Percentiles rank a stretch among this genome's conserved stretches.
Conservation (phyloP, 2,797 vertebrate genomes). For the Aythya fuligula region DNA sequence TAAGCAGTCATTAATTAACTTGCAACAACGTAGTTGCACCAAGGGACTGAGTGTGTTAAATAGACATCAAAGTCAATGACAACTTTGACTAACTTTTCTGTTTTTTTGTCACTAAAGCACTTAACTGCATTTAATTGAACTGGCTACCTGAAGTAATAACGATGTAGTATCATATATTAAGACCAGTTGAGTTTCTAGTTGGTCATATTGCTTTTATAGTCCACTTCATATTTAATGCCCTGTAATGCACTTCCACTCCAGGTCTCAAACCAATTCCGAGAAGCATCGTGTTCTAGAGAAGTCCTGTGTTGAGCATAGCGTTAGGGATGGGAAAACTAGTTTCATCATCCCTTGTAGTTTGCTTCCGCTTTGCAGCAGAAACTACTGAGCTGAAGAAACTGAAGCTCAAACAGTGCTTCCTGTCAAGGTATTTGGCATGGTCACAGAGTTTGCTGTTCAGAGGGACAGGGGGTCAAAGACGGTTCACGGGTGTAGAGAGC, state of each 20-base stretch:
- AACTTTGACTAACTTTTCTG: conserved; percentile 51
- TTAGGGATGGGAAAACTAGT: background rate
- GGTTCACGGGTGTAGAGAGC: background rate
- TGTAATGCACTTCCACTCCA: background rate
- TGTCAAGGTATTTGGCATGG: background rate
- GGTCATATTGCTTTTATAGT: background rate
- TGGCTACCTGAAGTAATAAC: conserved; percentile 14
- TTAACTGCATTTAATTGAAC: conserved; percentile 41
- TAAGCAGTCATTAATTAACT: conserved; percentile 60
- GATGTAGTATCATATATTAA: background rate
- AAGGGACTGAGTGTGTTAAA: conserved; percentile 45
- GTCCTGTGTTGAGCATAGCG: background rate
- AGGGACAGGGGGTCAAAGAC: background rate
- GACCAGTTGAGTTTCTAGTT: background rate
- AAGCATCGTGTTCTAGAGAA: background rate
- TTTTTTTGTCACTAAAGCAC: conserved; percentile 7
- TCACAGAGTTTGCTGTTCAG: background rate
- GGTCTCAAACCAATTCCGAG: background rate
- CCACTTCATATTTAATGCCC: background rate
- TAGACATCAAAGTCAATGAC: conserved; percentile 29
- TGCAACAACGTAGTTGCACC: conserved; percentile 26
- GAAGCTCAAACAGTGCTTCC: background rate
- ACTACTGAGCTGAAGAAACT: background rate
- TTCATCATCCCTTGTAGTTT: background rate
- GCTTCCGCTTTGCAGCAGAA: background rate